Conservation (phyloP, 2,888 invertebrate species). For the Thera obeliscata region DNA sequence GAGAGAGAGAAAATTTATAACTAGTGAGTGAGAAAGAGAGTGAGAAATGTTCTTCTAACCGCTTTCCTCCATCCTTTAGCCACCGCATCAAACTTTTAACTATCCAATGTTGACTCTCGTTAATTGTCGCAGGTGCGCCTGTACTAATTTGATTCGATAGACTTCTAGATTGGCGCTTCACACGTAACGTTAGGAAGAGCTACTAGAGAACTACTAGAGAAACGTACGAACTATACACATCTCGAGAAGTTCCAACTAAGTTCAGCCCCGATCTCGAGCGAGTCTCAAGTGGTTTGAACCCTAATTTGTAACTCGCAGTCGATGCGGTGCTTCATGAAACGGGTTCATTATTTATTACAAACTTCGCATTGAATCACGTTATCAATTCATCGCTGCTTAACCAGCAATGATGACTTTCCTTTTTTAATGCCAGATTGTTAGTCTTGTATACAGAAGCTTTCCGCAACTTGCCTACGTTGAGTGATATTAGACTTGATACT, state of each 20-base stretch:
- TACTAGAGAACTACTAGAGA: conserved; percentile 1
- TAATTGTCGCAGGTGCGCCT: conserved; percentile 58
- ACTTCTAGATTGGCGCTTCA: conserved; percentile 14
- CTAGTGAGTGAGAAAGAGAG: too few species aligned
- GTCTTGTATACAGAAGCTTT: too few species aligned
- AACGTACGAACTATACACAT: conserved; percentile 11
- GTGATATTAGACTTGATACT: too few species aligned
- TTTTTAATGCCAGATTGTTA: too few species aligned
- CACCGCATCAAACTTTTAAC: conserved; percentile 50
- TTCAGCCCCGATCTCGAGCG: conserved; percentile 7
- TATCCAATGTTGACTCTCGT: conserved; percentile 62
- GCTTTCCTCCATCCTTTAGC: conserved; percentile 19
- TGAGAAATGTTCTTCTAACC: background rate
- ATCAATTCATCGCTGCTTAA: background rate
- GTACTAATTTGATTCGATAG: conserved; percentile 39
- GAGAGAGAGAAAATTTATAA: too few species aligned
- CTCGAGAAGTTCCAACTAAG: conserved; percentile 6
- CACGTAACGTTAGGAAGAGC: conserved; percentile 17
- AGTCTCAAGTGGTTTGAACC: conserved; percentile 18
- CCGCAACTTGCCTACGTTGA: background rate
- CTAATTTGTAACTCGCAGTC: conserved; percentile 12
- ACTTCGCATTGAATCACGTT: background rate
- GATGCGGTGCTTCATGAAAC: background rate
- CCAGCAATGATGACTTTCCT: too few species aligned
- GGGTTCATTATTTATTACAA: conserved; percentile 6